Evolutionary conservation across 2,888 invertebrate genomes (phyloP), one percentile per base, ranked within the genome.

Genomic region (Girardia tigrina): DNA sequence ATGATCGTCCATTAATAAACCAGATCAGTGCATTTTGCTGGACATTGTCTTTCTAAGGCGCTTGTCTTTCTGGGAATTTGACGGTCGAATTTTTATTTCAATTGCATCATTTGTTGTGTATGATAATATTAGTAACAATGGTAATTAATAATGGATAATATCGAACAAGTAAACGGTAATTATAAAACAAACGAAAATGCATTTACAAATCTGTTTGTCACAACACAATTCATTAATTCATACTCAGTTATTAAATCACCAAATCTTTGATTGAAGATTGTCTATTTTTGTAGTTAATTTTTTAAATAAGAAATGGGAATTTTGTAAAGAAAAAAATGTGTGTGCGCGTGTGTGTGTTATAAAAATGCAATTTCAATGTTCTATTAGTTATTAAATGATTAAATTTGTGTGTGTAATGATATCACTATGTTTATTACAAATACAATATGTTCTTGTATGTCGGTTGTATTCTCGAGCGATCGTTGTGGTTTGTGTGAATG

Each of bases 11-110:
- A 56, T 20, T 4, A 20, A 20, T 6, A 4, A 56, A 56, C 56
- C 56, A 56, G 56, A 56, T 56, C 56, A 56, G n/a, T 56, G 56
- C 56, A 56, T 56, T 56, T 56, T 56, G 56, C 56, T 56, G 56
- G 56, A 56, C 56, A 56, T 56, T 56, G 56, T 56, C 56, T 56
- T 56, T 56, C 56, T 6, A 56, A 56, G 56, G 56, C n/a, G n/a
- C 56, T 56, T 56, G 56, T 56, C 56, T 56, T 56, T 56, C 56
- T 56, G 56, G 56, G 8, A 23, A 56, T n/a, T 56, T n/a, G 56
- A 23, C 56, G 56, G 56, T 56, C 56, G n/a, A 56, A 6, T n/a
- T 56, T 56, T 56, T 56, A 56, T 56, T 56, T 56, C 16, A 36
- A 16, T 56, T 20, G 23, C 23, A 56, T 20, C 23, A 56, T 8